Conservation (phyloP, 2,113 vertebrate species). For the Hyaena hyaena region DNA sequence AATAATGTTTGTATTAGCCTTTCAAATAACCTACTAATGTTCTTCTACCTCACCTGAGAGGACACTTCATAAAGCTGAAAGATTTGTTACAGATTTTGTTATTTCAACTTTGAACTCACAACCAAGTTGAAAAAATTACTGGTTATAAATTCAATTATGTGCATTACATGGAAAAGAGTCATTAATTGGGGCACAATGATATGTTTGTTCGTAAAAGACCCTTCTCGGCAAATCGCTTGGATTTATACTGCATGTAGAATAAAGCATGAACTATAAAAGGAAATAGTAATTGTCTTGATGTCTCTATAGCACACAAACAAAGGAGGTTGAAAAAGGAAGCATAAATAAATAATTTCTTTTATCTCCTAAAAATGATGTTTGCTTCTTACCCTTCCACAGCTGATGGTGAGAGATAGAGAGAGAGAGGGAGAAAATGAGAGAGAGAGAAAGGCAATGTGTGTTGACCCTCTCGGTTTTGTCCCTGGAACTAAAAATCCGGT, state of each 20-base stretch:
- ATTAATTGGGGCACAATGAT: not conserved
- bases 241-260: not conserved
- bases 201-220: not conserved
- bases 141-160: not conserved
- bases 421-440: not conserved
- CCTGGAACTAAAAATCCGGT: not conserved
- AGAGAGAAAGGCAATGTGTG: not conserved
- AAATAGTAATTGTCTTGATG: not conserved
- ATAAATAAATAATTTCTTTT: not conserved
- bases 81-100: not conserved
- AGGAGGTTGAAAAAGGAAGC: not conserved
- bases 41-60: not conserved
- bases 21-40: not conserved
- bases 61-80: not conserved
- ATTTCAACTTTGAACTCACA: not conserved
- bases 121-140: not conserved
- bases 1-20: not conserved
- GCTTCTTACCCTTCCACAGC: not conserved
- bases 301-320: not conserved
- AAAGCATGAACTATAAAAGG: not conserved
- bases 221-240: not conserved
- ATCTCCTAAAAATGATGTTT: not conserved
- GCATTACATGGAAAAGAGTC: not conserved
- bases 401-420: not conserved
- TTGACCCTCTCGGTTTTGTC: not conserved